These are phyloP conservation scores for Heliconius ethilla DNA, from an alignment of 2,888 invertebrate species.

Conservation along the genomic window DNA sequence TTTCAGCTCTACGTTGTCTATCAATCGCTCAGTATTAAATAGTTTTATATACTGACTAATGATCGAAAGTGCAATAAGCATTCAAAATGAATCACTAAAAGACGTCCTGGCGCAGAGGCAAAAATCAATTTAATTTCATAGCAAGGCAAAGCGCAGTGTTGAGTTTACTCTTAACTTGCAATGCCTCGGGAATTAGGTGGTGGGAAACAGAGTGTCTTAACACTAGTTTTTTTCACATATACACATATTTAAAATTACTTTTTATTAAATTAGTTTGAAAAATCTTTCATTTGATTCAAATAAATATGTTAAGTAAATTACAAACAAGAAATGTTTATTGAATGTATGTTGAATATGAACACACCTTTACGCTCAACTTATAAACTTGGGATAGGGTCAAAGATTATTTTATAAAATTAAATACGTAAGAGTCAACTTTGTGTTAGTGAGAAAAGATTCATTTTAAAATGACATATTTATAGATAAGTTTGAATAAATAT, in stretches of 20 bases:
- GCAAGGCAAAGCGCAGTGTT: too few relatives aligned
- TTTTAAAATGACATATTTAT: constrained; percentile 37
- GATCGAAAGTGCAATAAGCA: too few relatives aligned
- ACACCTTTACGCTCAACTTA: constrained; percentile 18
- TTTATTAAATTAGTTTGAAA: background rate
- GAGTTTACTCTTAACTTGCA: too few relatives aligned
- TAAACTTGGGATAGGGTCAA: constrained; percentile 43
- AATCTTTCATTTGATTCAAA: background rate
- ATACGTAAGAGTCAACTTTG: constrained; percentile 40
- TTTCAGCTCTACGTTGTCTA: too few relatives aligned
- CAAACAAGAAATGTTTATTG: background rate
- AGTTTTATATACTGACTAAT: too few relatives aligned
- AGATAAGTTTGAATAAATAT: constrained; percentile 66
- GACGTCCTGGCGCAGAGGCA: too few relatives aligned
- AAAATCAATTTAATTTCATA: too few relatives aligned
- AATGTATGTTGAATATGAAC: constrained; percentile 12
- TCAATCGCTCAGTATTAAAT: too few relatives aligned
- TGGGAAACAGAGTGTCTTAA: too few relatives aligned
- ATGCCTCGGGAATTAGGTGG: too few relatives aligned
- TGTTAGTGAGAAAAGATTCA: constrained; percentile 28
- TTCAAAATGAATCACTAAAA: too few relatives aligned
- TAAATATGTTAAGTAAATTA: background rate
- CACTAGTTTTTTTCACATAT: too few relatives aligned
- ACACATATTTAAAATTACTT: background rate
- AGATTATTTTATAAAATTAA: constrained; percentile 40